These are phyloP conservation scores for Phainopepla nitens DNA, from an alignment of 2,113 vertebrate genomes.

Conservation along the genomic window DNA sequence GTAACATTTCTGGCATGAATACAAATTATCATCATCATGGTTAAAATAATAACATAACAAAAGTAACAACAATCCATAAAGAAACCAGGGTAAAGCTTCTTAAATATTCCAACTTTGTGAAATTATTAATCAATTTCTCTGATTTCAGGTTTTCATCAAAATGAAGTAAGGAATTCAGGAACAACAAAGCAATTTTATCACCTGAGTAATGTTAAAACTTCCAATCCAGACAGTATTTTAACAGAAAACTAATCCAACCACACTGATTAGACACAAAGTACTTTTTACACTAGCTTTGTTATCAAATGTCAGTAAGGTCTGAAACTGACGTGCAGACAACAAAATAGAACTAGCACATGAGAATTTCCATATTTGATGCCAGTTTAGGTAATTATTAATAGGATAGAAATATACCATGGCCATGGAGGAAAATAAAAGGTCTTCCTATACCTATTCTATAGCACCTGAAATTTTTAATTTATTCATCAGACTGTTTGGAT, in stretches of 20 bases:
- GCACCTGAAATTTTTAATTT: neutral
- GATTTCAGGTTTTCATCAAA: neutral
- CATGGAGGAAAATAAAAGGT: neutral
- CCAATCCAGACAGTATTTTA: neutral
- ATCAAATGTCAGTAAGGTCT: neutral
- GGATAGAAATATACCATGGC: neutral
- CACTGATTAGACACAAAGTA: neutral
- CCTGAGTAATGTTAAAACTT: neutral
- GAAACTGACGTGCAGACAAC: neutral
- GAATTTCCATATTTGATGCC: neutral
- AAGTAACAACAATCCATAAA: neutral
- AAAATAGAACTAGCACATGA: neutral
- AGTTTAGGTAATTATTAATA: neutral
- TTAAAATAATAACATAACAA: neutral
- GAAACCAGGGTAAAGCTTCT: neutral
- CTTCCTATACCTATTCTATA: neutral
- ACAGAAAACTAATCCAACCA: neutral
- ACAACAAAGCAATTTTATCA: neutral
- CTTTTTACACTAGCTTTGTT: neutral
- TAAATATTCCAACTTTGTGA: neutral
- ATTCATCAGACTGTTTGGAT: neutral
- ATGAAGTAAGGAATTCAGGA: neutral
- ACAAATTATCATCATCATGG: neutral
- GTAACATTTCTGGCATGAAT: neutral
- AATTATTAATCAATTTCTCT: neutral